A percentile compares a stretch with the other conserved stretches of the same genome.
These are phyloP conservation scores for Teleogryllus occipitalis DNA, from an alignment of 1,140 invertebrate genomes.

Conservation along the genomic window DNA sequence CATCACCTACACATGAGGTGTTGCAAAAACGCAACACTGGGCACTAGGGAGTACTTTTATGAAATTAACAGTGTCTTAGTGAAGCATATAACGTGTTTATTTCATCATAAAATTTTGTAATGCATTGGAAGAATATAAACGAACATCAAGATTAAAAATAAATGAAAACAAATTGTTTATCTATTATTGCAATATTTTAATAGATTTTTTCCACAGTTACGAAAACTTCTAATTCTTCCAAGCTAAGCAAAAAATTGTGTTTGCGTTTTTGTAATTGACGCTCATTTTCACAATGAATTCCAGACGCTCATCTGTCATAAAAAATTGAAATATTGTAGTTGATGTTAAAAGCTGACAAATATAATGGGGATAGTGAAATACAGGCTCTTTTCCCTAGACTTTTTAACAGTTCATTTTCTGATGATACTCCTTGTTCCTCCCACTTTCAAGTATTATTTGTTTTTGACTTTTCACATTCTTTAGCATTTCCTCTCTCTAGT, in stretches of 20 bases:
- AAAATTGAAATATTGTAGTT: not conserved
- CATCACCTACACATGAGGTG: no score
- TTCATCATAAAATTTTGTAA: no score
- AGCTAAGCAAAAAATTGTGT: not conserved
- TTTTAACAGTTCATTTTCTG: not conserved
- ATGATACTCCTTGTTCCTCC: not conserved
- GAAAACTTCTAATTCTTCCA: not conserved
- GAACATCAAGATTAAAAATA: no score
- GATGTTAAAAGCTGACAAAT: not conserved
- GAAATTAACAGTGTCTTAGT: no score
- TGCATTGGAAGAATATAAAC: no score
- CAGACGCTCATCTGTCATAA: not conserved
- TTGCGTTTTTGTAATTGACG: not conserved
- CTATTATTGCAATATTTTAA: no score
- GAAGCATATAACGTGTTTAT: no score
- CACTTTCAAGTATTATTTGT: not conserved
- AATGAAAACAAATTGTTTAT: no score
- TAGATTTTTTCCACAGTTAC: no score
- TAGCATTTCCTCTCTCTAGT: not conserved
- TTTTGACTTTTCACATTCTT: not conserved
- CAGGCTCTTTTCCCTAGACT: not conserved
- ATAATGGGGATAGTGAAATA: not conserved
- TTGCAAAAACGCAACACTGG: no score
- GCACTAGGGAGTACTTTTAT: no score
- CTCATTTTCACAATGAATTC: not conserved